These are phyloP conservation scores for Carcina quercana DNA, from an alignment of 2,888 invertebrate genomes.

Conservation along the genomic window DNA sequence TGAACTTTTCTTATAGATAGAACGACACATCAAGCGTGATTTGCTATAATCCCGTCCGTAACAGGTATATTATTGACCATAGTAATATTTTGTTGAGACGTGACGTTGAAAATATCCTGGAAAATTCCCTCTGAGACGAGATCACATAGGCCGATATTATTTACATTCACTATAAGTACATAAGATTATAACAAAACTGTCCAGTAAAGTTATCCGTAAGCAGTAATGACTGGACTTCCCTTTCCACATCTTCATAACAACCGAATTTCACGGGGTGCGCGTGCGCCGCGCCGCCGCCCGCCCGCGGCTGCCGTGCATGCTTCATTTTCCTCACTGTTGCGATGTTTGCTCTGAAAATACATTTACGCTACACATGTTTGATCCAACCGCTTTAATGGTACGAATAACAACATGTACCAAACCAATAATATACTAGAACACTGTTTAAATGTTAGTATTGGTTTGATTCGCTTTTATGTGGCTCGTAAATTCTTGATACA, in stretches of 20 bases:
- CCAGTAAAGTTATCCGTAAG: background rate
- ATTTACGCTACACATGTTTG: slow-evolving; percentile 51
- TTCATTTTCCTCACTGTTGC: slow-evolving; percentile 30
- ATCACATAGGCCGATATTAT: too few species aligned
- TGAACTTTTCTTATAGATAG: too few species aligned
- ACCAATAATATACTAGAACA: slow-evolving; percentile 14
- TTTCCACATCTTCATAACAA: slow-evolving; percentile 36
- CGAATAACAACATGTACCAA: slow-evolving; percentile 40
- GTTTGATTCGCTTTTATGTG: slow-evolving; percentile 27
- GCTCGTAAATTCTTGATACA: slow-evolving; percentile 10
- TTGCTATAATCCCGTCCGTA: too few species aligned
- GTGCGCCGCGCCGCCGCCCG: background rate
- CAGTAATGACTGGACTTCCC: too few species aligned
- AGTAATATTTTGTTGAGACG: too few species aligned
- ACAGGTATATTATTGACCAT: too few species aligned
- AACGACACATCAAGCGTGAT: too few species aligned
- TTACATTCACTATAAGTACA: too few species aligned
- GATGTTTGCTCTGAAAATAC: slow-evolving; percentile 66
- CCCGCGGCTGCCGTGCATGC: slow-evolving; percentile 2
- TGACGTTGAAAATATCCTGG: too few species aligned
- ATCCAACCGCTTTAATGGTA: slow-evolving; percentile 47
- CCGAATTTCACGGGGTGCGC: slow-evolving; percentile 47
- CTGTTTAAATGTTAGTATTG: background rate
- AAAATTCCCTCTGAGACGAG: too few species aligned
- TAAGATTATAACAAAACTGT: too few species aligned